A percentile compares a stretch with the other conserved stretches of the same genome.
Conservation (phyloP, 2,888 invertebrate species). For the Plebejus melissa region DNA sequence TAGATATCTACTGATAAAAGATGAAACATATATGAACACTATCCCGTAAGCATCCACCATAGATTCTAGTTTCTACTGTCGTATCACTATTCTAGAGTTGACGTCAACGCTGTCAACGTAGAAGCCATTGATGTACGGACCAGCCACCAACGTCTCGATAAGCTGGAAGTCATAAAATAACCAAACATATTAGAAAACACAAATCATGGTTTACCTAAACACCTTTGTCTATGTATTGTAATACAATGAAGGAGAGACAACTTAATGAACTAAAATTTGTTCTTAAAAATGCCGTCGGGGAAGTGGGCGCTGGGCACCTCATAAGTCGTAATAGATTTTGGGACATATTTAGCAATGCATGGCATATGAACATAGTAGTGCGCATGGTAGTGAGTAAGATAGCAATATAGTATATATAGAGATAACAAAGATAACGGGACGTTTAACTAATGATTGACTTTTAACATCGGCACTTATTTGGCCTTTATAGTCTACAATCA, state of each 20-base stretch:
- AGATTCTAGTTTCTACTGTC: slow-evolving; percentile 44
- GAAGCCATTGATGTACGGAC: slow-evolving; percentile 55
- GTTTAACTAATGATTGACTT: no score
- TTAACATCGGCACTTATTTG: not conserved
- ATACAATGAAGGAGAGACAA: no score
- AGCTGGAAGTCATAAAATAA: slow-evolving; percentile 48
- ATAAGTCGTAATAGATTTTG: no score
- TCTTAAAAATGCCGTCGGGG: no score
- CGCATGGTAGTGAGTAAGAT: no score
- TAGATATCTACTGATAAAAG: not conserved
- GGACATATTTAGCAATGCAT: no score
- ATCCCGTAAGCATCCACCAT: not conserved
- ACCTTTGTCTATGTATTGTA: not conserved
- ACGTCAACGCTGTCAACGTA: slow-evolving; percentile 58
- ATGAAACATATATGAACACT: not conserved
- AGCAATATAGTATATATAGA: no score
- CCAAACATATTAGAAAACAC: not conserved
- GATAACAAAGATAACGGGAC: no score
- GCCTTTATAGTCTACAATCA: not conserved
- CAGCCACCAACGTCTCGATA: slow-evolving; percentile 49
- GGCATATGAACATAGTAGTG: no score
- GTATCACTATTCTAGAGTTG: slow-evolving; percentile 56
- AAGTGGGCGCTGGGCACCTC: no score
- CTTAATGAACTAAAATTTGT: no score
- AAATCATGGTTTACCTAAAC: not conserved